Evolutionary conservation across 1,140 invertebrate genomes (phyloP), one percentile per base, ranked within the genome.

Genomic region (Camponotus floridanus): DNA sequence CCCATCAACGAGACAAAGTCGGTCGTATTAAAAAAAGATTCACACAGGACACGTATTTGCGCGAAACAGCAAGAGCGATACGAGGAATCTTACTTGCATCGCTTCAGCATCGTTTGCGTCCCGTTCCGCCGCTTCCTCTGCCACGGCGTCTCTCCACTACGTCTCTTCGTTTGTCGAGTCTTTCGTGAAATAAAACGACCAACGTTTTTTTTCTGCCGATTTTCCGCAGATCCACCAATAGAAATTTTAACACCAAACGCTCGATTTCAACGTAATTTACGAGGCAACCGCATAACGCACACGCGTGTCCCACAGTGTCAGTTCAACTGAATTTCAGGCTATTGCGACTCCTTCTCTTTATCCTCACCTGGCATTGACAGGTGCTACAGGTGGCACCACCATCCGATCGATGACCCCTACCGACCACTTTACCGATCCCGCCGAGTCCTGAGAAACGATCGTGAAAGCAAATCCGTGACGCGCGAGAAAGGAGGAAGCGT

Each of bases 301-400:
- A 51, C 51, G 26, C 88, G 74, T 70, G 86, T 70, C 73, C 39
- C 73, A 83, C 39, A 61, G 88, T 73, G 86, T 90, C 76, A 73
- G 59, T 59, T 62, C 74, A 84, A 90, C 89, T 90, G 89, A 86
- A 90, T 88, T 88, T 88, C 76, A 78, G 51, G 65, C 65, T 83
- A 62, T 61, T 70, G 33, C 73, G 70, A 80, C 81, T 85, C 86
- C 70, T 64, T 85, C 87, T 90, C 89, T 90, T 90, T 90, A 90
- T 90, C 76, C 86, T 87, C 89, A 90, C 76, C 86, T 90, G 88
- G 83, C 86, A 76, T 36, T 13, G 57, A 76, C 89, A 90, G 88
- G 89, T 90, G 88, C 15, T 83, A 15, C 88, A 90, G 89, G 57
- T 90, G 89, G 89, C 89, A 88, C 86, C 89, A 90, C 89, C 57